Conservation (phyloP, 37 sponge, comb jelly and placozoan species). For the Tethya wilhelma region DNA sequence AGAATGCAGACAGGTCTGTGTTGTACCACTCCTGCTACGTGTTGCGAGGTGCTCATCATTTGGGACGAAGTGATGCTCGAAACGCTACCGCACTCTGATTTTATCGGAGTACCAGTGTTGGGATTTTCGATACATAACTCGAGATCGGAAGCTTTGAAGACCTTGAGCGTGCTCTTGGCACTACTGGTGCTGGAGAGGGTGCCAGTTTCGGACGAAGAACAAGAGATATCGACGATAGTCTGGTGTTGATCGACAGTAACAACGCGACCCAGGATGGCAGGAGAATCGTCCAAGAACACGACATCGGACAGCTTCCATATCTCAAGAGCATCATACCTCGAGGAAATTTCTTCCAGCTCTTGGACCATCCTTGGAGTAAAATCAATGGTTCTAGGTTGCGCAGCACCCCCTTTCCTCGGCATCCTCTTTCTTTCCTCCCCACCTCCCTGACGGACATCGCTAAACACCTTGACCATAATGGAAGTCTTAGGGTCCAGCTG, state of each 20-base stretch:
- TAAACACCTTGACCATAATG: constrained; percentile 45
- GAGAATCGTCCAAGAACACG: constrained; percentile 73
- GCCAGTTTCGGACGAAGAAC: constrained; percentile 8
- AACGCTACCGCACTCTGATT: neutral
- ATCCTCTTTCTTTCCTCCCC: neutral
- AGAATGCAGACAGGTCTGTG: constrained; percentile 60
- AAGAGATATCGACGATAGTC: constrained; percentile 64
- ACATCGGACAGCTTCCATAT: constrained; percentile 68
- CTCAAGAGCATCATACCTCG: constrained; percentile 31
- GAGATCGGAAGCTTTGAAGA: constrained; percentile 54
- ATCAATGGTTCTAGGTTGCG: neutral
- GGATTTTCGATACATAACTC: constrained; percentile 25
- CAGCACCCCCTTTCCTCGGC: no score
- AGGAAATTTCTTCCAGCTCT: neutral
- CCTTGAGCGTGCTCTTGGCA: constrained; percentile 44
- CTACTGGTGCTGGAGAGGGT: neutral
- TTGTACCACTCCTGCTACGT: constrained; percentile 73
- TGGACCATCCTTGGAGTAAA: neutral
- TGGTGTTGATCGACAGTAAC: constrained; percentile 72
- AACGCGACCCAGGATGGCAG: constrained; percentile 64
- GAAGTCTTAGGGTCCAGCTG: constrained; percentile 44
- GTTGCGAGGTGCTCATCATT: constrained; percentile 18
- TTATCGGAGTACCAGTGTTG: neutral
- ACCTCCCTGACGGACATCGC: neutral
- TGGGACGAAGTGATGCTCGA: neutral